These are phyloP conservation scores for Villa cingulata DNA, from an alignment of 2,888 invertebrate genomes.

Conservation along the genomic window DNA sequence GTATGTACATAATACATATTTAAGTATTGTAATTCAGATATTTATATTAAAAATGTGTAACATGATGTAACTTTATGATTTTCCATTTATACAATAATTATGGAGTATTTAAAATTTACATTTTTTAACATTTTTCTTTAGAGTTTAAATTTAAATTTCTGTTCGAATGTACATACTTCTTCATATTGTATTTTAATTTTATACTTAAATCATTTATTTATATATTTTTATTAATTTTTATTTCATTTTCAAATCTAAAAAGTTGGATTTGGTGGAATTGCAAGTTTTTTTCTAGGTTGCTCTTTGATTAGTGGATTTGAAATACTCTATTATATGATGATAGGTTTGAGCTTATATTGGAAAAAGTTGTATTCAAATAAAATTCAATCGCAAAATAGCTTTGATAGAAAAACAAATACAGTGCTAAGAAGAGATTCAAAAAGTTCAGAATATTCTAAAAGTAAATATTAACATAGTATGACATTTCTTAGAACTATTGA, in stretches of 20 bases:
- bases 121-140: too few species aligned
- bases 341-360: constrained; percentile 25
- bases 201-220: neutral
- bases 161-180: constrained; percentile 1
- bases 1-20: too few species aligned
- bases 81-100: too few species aligned
- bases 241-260: constrained; percentile 6
- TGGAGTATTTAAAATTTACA: too few species aligned
- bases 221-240: neutral
- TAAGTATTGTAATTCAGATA: too few species aligned
- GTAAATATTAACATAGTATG: too few species aligned
- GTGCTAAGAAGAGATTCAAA: too few species aligned
- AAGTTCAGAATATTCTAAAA: too few species aligned
- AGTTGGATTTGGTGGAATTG: constrained; percentile 39
- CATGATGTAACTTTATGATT: too few species aligned
- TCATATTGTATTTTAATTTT: neutral
- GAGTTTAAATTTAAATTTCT: neutral
- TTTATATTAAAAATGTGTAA: too few species aligned
- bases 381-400: neutral
- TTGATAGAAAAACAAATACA: too few species aligned
- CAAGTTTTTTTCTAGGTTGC: constrained; percentile 38
- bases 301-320: constrained; percentile 37
- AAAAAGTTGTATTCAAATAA: constrained; percentile 9
- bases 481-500: too few species aligned
- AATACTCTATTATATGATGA: constrained; percentile 33